These are phyloP conservation scores for Macquaria australasica DNA, from an alignment of 2,113 vertebrate species.

Conservation along the genomic window DNA sequence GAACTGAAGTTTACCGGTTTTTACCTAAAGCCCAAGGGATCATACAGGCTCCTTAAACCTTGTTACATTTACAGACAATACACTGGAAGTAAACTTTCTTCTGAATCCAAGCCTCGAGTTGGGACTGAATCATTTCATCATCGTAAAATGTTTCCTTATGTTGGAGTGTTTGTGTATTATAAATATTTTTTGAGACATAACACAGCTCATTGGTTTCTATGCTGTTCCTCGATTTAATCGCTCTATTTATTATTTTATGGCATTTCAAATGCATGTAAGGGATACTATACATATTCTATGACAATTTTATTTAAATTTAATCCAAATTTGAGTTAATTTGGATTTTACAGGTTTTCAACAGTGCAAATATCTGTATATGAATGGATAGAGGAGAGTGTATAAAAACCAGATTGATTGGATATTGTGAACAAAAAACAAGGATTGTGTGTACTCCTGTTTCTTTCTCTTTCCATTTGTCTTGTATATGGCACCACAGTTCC, in stretches of 20 bases:
- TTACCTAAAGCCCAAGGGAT: neutral
- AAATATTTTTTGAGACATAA: too few species aligned
- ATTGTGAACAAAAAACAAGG: too few species aligned
- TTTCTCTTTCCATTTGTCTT: neutral
- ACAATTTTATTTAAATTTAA: too few species aligned
- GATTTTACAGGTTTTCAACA: neutral
- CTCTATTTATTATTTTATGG: too few species aligned
- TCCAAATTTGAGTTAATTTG: neutral
- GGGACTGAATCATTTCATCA: too few species aligned
- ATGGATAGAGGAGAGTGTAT: neutral
- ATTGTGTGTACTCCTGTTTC: neutral
- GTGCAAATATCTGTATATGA: neutral
- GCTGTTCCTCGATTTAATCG: too few species aligned
- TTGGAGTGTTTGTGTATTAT: too few species aligned
- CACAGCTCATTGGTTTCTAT: too few species aligned
- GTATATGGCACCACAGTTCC: neutral
- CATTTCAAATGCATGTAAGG: too few species aligned
- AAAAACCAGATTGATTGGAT: too few species aligned
- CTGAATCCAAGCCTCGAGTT: neutral
- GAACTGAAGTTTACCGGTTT: neutral
- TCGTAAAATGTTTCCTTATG: too few species aligned
- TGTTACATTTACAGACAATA: neutral
- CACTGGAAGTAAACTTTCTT: neutral
- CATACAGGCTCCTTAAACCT: neutral
- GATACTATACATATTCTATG: too few species aligned